These are phyloP conservation scores for Ianthella basta DNA, from an alignment of 37 sponge, comb jelly and placozoan species.

Conservation along the genomic window DNA sequence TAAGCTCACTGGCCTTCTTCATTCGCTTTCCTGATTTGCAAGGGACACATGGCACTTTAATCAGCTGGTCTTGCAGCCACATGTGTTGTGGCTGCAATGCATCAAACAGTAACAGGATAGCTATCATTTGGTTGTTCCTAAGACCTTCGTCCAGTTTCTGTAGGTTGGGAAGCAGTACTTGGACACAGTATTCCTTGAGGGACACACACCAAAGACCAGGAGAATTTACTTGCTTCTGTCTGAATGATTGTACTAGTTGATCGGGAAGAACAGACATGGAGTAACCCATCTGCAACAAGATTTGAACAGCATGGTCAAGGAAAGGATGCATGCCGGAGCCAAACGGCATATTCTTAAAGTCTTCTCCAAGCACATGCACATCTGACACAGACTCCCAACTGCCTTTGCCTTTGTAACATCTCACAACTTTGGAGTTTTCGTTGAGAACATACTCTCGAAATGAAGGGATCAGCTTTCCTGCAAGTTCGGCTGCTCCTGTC, in stretches of 20 bases:
- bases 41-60: no score
- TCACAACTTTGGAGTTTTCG: not conserved
- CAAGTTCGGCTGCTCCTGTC: not conserved
- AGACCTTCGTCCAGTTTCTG: not conserved
- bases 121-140: slow-evolving; percentile 32
- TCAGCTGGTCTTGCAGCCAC: no score
- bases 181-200: slow-evolving; percentile 30
- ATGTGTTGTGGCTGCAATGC: no score
- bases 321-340: not conserved
- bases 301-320: not conserved
- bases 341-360: slow-evolving; percentile 28
- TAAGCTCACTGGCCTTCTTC: slow-evolving; percentile 2
- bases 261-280: no score
- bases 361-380: slow-evolving; percentile 21
- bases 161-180: slow-evolving; percentile 47
- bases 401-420: slow-evolving; percentile 24
- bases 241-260: no score
- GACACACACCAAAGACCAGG: no score
- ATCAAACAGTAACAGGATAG: not conserved
- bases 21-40: not conserved
- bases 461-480: not conserved
- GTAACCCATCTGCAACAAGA: no score
- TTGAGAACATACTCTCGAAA: not conserved
- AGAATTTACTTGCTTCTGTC: no score
- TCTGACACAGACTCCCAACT: slow-evolving; percentile 50